Base-by-base conservation (phyloP, 2,113 vertebrate genomes). In the Bostrychus sinensis region DNA sequence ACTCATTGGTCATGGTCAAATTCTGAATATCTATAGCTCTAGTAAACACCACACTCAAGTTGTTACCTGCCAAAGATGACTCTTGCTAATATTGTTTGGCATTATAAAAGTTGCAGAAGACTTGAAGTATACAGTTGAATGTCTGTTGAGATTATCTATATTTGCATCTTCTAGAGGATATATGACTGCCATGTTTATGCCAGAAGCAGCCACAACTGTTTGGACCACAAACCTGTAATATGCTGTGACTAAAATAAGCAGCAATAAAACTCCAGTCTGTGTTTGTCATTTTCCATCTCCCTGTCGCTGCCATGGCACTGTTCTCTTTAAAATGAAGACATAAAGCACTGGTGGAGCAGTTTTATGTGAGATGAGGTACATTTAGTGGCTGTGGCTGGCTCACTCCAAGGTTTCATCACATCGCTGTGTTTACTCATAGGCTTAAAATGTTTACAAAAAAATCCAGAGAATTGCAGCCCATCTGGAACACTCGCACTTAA, bases 361-460 rank as follows among this genome's bases (percentile, higher is more conserved):
- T 36, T 32, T 48, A 30, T 17, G 16, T 12, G 12, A 62, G 45
- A 30, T 41, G 25, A 56, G 60, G 25, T 70, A 10, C 39, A 73
- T 51, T 28, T 23, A 42, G 37, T 12, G 17, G 19, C 53, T 25
- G 17, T 37, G 37, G 51, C 38, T 32, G 55, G 61, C 37, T 69
- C 72, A 66, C 37, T n/a, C 11, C 12, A 22, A 53, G 38, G 43
- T 38, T 61, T 42, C 37, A 13, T 38, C 22, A 58, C 32, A 42
- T 56, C 41, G 56, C 50, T 64, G 2, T 12, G 41, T 38, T 69
- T 56, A 26, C 43, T 34, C 5, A 1, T 16, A 70, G 42, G 56
- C 19, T 9, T n/a, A 28, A 51, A 50, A 6, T 70, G 53, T 45
- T 48, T 13, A 62, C 28, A 60, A n/a, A 13, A 11, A 42, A 79